Conservation (phyloP, 1,140 invertebrate species). For the Drosophila biarmipes region DNA sequence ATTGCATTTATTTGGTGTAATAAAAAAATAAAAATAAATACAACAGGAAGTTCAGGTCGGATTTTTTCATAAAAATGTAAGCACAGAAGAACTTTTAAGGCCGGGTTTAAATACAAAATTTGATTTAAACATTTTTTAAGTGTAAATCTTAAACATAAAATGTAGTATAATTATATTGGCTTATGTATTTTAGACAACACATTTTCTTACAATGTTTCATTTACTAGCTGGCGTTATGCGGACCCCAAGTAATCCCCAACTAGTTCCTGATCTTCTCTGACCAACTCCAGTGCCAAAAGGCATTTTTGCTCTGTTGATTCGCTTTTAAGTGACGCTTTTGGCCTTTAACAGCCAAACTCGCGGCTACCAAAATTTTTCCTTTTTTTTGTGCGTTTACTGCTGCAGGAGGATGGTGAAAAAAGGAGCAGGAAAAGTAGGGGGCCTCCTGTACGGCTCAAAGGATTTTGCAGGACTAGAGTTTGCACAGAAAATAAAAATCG, state of each 20-base stretch:
- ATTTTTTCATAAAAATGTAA: no score
- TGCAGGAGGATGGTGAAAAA: conserved; percentile 18
- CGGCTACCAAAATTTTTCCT: conserved; percentile 21
- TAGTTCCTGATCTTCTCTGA: neutral
- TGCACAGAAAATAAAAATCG: neutral
- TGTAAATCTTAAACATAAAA: no score
- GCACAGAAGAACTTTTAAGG: no score
- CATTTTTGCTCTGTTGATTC: conserved; percentile 55
- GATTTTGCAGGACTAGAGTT: conserved; percentile 45
- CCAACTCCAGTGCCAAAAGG: conserved; percentile 38
- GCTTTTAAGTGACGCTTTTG: conserved; percentile 61
- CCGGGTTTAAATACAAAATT: no score
- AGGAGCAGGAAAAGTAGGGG: conserved; percentile 7
- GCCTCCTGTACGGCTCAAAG: conserved; percentile 60
- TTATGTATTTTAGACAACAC: no score
- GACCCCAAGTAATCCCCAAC: neutral
- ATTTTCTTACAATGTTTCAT: neutral
- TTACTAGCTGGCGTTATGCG: neutral
- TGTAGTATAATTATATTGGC: no score
- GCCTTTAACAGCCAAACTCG: conserved; percentile 55
- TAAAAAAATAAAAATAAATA: no score
- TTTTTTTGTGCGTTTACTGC: conserved; percentile 38
- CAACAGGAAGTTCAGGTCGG: no score
- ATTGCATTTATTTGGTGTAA: no score
- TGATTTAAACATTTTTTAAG: no score